phyloP scores from a whole-genome alignment of 1,140 invertebrate genomes.

The Bombus sibiricus region DNA sequence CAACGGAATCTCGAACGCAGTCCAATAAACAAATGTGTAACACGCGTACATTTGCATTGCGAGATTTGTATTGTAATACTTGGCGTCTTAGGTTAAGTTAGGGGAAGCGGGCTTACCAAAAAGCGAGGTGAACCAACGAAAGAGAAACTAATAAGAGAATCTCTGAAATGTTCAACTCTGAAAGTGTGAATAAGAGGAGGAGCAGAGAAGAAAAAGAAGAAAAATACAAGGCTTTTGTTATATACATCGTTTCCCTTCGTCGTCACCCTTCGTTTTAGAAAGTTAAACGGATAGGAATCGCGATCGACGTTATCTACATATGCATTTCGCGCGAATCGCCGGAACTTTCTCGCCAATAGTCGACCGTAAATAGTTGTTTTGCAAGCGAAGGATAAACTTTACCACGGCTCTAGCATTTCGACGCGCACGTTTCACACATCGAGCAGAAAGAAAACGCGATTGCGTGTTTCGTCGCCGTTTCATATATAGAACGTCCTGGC shows the following conservation, averaged over 20 bases:
- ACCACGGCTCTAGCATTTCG: conserved; percentile 64
- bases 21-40: background rate
- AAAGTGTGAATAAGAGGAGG: no score
- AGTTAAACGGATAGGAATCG: conserved; percentile 1
- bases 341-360: conserved; percentile 36
- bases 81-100: no score
- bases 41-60: background rate
- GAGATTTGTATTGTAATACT: no score
- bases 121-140: background rate
- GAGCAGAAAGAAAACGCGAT: conserved; percentile 45
- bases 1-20: background rate
- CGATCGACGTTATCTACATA: conserved; percentile 14
- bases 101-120: no score
- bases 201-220: no score
- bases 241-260: no score
- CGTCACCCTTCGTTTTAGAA: background rate
- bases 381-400: conserved; percentile 56
- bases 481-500: no score
- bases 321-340: background rate
- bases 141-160: no score
- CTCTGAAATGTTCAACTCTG: no score
- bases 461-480: conserved; percentile 25
- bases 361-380: conserved; percentile 47
- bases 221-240: background rate
- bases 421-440: conserved; percentile 44